Base-by-base conservation (phyloP, 1,140 invertebrate species). In the Brachionus asplanchnoidis region DNA sequence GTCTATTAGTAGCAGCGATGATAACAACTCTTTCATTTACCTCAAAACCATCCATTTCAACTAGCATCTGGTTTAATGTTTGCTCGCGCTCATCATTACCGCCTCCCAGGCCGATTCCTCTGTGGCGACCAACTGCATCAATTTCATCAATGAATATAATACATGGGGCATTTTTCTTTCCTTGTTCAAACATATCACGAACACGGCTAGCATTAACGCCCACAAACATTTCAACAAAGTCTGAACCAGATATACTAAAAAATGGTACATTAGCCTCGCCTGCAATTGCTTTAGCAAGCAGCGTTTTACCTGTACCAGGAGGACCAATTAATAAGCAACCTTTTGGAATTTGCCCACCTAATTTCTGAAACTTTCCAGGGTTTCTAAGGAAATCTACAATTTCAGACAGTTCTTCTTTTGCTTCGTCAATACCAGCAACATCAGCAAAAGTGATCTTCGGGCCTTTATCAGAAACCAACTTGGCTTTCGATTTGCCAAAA, bases 101-200 rank as follows among this genome's bases (percentile, higher is more conserved):
- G 8, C 96, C 97, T 91, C 98, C 95, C 88, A 93, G 96, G 86
- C 95, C 92, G 4, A 96, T 95, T 11, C 95, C 94, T 88, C 98
- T 92, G 88, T 99, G 99, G 85, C 97, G 92, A 70, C 97, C 98
- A 42, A 99, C 97, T 3, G 98, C 98, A 91, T 99, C 98, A 87
- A 99, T 99, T 92, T 99, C 98, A 91, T 99, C 98, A 88, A 99
- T 99, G 88, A 99, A 99, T n/a, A 99, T 91, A 89, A 99, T 99
- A 89, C 97, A 99, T 3, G 98, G 98, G 8, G 97, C 95, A 91
- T 98, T 95, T 89, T 99, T 97, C 68, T 97, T 91, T 0, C 97
- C 98, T 93, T 95, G 95, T 0, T 94, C 90, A 89, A 99, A 99
- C 95, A 99, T 97, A 89, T 99, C 98, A 85, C 98, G 91, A 11